These are phyloP conservation scores for Liolophura sinensis DNA, from an alignment of 1,140 invertebrate species.

Conservation along the genomic window DNA sequence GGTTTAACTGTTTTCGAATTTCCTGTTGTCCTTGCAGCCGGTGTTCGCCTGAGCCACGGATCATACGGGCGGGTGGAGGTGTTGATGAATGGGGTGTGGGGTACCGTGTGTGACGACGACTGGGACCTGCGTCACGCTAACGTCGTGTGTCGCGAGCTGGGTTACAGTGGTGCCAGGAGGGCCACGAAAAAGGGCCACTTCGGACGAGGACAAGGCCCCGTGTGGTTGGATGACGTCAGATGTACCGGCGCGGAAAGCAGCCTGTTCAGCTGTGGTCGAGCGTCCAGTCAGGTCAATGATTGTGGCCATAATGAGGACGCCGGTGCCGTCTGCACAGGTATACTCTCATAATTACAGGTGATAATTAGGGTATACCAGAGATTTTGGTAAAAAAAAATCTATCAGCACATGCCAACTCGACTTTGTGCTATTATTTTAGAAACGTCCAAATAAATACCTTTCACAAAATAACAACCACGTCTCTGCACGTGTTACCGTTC, in stretches of 20 bases:
- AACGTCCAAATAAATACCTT: no score
- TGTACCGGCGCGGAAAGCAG: conserved; percentile 73
- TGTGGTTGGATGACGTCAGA: conserved; percentile 71
- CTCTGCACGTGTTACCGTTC: no score
- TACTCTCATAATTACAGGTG: not conserved
- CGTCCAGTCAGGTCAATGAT: not conserved
- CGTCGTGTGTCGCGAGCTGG: conserved; percentile 80
- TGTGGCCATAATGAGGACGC: conserved; percentile 8
- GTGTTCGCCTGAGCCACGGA: conserved; percentile 15
- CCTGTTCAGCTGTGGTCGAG: conserved; percentile 69
- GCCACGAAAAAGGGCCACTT: conserved; percentile 56
- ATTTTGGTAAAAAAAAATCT: not conserved
- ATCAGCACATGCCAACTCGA: no score
- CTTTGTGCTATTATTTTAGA: no score
- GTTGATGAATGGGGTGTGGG: conserved; percentile 82
- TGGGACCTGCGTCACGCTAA: conserved; percentile 81
- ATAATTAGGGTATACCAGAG: not conserved
- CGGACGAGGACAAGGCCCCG: conserved; percentile 56
- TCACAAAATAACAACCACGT: no score
- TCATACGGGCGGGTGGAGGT: conserved; percentile 70
- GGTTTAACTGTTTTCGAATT: no score
- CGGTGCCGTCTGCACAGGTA: conserved; percentile 4
- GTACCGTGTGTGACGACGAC: conserved; percentile 89
- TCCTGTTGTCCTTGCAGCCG: not conserved
- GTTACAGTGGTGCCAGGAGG: conserved; percentile 43